phyloP scores from a whole-genome alignment of 2,113 vertebrate species.

The human (Homo sapiens) region DNA sequence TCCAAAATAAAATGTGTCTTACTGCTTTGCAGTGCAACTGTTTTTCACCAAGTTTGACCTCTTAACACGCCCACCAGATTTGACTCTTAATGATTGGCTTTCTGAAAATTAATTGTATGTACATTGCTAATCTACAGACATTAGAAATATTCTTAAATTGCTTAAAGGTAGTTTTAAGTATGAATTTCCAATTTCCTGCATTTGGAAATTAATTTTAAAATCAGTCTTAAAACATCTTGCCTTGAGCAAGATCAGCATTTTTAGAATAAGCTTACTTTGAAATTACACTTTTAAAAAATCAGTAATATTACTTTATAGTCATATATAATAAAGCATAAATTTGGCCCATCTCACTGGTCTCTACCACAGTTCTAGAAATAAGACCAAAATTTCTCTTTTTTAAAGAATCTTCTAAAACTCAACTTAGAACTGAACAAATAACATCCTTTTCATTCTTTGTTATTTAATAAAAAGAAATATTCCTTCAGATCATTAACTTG shows the following conservation, averaged over 20 bases:
- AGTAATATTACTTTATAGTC: not conserved
- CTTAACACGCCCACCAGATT: not conserved
- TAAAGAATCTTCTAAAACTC: not conserved
- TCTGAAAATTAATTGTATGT: not conserved
- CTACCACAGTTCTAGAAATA: not conserved
- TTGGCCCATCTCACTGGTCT: not conserved
- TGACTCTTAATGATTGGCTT: not conserved
- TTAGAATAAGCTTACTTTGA: slow-evolving; percentile 14
- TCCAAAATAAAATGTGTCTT: not conserved
- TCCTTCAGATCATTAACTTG: not conserved
- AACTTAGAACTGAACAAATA: not conserved
- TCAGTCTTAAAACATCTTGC: not conserved
- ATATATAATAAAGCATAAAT: not conserved
- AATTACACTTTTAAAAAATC: slow-evolving; percentile 9
- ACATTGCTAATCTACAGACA: not conserved
- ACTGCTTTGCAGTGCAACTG: not conserved
- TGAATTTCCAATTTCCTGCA: not conserved
- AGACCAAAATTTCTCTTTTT: not conserved
- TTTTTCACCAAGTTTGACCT: not conserved
- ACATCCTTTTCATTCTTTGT: not conserved
- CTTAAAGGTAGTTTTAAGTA: not conserved
- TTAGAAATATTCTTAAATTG: not conserved
- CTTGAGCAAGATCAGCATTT: not conserved
- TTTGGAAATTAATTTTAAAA: no score
- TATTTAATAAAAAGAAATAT: not conserved